These are phyloP conservation scores for Lynx canadensis DNA, from an alignment of 2,113 vertebrate genomes.

Conservation along the genomic window DNA sequence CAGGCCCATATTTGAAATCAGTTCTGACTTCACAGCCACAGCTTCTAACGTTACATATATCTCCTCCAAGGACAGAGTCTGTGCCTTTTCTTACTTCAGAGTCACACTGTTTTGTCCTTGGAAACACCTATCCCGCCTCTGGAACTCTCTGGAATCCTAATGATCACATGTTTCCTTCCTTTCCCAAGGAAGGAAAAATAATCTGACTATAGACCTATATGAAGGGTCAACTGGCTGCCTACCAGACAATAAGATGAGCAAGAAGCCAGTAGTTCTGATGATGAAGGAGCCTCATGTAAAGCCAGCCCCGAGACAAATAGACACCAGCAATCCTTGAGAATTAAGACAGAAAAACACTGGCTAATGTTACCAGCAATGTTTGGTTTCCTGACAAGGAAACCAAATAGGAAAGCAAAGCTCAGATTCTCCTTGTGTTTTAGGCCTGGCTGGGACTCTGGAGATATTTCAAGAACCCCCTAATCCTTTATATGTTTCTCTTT, in stretches of 20 bases:
- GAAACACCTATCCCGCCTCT: not conserved
- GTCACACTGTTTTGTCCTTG: not conserved
- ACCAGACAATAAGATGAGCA: not conserved
- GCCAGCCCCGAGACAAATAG: not conserved
- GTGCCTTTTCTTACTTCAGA: not conserved
- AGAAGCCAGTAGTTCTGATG: not conserved
- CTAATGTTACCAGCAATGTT: not conserved
- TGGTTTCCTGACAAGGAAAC: not conserved
- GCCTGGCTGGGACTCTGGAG: not conserved
- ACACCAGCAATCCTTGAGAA: not conserved
- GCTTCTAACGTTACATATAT: not conserved
- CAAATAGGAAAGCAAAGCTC: not conserved
- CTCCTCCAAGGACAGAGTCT: not conserved
- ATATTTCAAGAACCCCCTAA: not conserved
- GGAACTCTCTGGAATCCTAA: not conserved
- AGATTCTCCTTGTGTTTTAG: not conserved
- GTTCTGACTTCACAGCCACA: not conserved
- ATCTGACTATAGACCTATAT: not conserved
- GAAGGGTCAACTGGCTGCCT: not conserved
- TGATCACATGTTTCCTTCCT: not conserved
- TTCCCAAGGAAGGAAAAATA: not conserved
- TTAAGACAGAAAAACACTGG: not conserved
- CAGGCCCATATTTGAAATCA: not conserved
- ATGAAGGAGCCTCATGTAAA: not conserved
- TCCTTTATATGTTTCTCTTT: not conserved